phyloP scores from a whole-genome alignment of 1,140 invertebrate genomes.

The Dendroctonus ponderosae region DNA sequence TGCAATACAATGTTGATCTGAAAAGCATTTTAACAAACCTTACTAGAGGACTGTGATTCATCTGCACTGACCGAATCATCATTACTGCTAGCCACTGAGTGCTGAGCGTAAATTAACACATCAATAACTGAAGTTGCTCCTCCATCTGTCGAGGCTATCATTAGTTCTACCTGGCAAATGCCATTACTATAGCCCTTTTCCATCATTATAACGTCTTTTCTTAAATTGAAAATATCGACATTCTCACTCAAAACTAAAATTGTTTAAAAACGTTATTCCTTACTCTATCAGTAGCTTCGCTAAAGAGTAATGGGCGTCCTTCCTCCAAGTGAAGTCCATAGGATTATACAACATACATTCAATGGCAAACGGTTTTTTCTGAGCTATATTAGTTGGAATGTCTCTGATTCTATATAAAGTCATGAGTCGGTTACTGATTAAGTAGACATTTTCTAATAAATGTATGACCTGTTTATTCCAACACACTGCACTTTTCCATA shows the following conservation, averaged over 20 bases:
- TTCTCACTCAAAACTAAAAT: not conserved
- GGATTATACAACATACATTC: constrained; percentile 36
- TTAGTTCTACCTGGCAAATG: constrained; percentile 35
- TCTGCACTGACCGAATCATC: constrained; percentile 8
- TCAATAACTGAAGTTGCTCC: constrained; percentile 34
- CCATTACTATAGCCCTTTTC: constrained; percentile 25
- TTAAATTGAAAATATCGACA: constrained; percentile 2
- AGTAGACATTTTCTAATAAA: not conserved
- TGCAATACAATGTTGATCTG: not conserved
- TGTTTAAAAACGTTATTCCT: not conserved
- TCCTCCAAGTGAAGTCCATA: constrained; percentile 24
- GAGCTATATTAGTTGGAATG: constrained; percentile 18
- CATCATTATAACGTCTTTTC: constrained; percentile 35
- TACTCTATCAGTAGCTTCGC: constrained; percentile 34
- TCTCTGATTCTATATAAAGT: constrained; percentile 29
- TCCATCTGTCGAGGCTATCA: constrained; percentile 37
- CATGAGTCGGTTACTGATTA: not conserved
- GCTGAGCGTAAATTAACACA: constrained; percentile 27
- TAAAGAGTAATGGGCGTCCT: constrained; percentile 33
- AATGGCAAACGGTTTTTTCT: constrained; percentile 31
- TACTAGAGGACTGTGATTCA: not conserved
- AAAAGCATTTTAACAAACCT: not conserved
- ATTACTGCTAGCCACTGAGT: not conserved
- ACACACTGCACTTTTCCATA: constrained; percentile 36
- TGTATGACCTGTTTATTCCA: constrained; percentile 24